Evolutionary conservation across 2,797 vertebrate species (phyloP).

Genomic region (Cirrhinus mrigala): DNA sequence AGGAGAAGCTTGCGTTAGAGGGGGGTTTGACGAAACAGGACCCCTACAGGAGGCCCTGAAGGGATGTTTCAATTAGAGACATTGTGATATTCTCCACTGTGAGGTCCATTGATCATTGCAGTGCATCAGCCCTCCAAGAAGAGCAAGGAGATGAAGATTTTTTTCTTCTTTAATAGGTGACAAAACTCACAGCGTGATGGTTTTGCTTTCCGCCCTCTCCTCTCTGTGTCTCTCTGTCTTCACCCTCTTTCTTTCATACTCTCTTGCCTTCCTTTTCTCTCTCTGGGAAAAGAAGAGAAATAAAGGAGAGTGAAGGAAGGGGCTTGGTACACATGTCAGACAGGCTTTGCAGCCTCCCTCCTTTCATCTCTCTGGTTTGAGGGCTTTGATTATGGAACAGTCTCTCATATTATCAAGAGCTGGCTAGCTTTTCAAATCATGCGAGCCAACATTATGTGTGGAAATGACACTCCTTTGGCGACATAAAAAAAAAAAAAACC

Average conservation of each 20-base stretch:
- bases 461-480: slow-evolving; percentile 57
- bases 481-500: slow-evolving; percentile 54
- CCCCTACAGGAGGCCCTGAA: slow-evolving; percentile 50
- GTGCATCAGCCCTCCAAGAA: slow-evolving; percentile 44
- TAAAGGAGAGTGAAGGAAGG: slow-evolving; percentile 57
- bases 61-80: slow-evolving; percentile 66
- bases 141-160: slow-evolving; percentile 49
- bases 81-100: slow-evolving; percentile 55
- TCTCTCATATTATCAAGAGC: slow-evolving; percentile 66
- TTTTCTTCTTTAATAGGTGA: slow-evolving; percentile 66
- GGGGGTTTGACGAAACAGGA: slow-evolving; percentile 37
- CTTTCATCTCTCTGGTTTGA: slow-evolving; percentile 70
- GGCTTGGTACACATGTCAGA: slow-evolving; percentile 65
- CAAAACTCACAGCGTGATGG: slow-evolving; percentile 65
- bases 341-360: slow-evolving; percentile 63
- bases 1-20: slow-evolving; percentile 12
- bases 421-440: slow-evolving; percentile 56
- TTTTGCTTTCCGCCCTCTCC: slow-evolving; percentile 43
- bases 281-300: slow-evolving; percentile 55
- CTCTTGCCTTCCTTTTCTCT: slow-evolving; percentile 23
- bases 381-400: slow-evolving; percentile 75
- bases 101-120: slow-evolving; percentile 65
- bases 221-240: slow-evolving; percentile 13
- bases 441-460: slow-evolving; percentile 64
- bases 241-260: neutral